Evolutionary conservation across 2,888 invertebrate species (phyloP).

Genomic region (Aleiodes leptofemur): DNA sequence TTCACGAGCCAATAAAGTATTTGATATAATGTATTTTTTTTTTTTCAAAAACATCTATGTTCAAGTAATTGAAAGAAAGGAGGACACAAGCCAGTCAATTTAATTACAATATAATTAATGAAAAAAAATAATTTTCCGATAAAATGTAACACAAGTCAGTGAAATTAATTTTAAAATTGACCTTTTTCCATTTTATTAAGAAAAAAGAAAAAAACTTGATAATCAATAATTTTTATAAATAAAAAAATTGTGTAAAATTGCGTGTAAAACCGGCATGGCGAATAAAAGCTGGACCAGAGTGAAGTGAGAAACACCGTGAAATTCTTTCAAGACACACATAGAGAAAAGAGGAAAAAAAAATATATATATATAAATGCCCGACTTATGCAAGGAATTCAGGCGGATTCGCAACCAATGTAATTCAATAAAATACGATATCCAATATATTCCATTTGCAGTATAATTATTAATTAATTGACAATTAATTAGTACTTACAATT

Average conservation of each 20-base stretch:
- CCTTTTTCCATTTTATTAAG: background rate
- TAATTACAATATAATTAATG: constrained; percentile 20
- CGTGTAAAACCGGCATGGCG: constrained; percentile 56
- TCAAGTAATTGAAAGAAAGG: constrained; percentile 20
- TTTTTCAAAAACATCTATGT: constrained; percentile 1
- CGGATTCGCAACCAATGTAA: constrained; percentile 62
- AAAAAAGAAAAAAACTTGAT: background rate
- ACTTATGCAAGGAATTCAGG: constrained; percentile 62
- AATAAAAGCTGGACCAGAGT: constrained; percentile 32
- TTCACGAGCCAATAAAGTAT: background rate
- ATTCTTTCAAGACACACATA: background rate
- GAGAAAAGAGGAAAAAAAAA: constrained; percentile 28
- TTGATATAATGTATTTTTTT: background rate
- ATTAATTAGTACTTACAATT: constrained; percentile 66
- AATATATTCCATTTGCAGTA: background rate
- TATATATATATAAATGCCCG: constrained; percentile 42
- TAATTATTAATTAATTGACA: background rate
- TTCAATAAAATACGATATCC: constrained; percentile 59
- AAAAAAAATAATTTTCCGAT: background rate
- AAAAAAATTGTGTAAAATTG: background rate
- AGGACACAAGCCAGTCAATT: constrained; percentile 6
- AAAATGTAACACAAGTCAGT: constrained; percentile 3
- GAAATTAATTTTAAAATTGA: background rate
- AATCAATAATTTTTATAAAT: too few species aligned
- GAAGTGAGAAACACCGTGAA: constrained; percentile 3